Evolutionary conservation across 2,888 invertebrate genomes (phyloP).

Genomic region (Plebejus argus): DNA sequence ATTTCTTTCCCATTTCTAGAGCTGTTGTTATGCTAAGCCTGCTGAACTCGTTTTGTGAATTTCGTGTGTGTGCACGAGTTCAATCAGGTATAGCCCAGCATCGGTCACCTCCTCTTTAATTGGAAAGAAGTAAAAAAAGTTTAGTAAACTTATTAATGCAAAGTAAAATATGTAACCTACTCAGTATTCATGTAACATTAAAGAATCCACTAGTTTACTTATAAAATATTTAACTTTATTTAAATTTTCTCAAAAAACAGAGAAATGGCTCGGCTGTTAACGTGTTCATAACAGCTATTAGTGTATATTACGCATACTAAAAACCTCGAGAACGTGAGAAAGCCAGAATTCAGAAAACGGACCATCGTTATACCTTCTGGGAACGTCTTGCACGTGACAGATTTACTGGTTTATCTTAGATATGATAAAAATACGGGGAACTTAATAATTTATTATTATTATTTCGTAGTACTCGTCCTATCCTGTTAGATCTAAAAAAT

Average conservation of each 20-base stretch:
- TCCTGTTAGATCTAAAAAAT: not conserved
- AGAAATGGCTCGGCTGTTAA: not conserved
- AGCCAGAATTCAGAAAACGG: not conserved
- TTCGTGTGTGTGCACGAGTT: too few species aligned
- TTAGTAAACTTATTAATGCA: too few species aligned
- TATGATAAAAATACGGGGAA: constrained; percentile 17
- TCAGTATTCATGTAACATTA: too few species aligned
- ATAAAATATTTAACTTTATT: not conserved
- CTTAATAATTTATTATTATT: constrained; percentile 19
- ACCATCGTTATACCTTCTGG: constrained; percentile 21
- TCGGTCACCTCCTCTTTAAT: too few species aligned
- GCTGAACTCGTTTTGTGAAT: too few species aligned
- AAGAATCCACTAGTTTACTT: not conserved
- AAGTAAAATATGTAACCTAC: too few species aligned
- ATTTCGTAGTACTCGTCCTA: not conserved
- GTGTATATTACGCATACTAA: constrained; percentile 22
- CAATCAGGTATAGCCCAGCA: too few species aligned
- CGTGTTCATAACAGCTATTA: constrained; percentile 22
- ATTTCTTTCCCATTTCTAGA: too few species aligned
- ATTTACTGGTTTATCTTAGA: constrained; percentile 26
- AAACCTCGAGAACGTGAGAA: constrained; percentile 6
- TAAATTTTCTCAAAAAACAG: not conserved
- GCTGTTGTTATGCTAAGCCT: too few species aligned
- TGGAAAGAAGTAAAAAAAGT: too few species aligned
- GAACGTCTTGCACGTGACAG: constrained; percentile 20